phyloP scores from a whole-genome alignment of 2,113 vertebrate genomes.

The Gymnarchus niloticus region DNA sequence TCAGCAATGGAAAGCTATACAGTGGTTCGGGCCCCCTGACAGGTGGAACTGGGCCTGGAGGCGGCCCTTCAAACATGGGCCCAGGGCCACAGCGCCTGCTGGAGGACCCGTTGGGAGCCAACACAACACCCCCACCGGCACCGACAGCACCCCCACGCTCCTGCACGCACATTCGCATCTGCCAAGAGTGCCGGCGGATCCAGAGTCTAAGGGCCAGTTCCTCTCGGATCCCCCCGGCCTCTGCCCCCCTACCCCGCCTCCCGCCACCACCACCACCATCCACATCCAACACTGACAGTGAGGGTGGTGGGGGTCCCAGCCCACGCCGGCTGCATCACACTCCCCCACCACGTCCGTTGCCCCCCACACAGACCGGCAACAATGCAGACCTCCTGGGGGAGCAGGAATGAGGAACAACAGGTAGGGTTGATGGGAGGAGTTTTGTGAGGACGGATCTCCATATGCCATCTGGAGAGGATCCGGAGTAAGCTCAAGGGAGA shows the following conservation, averaged over 20 bases:
- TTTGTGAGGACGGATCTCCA: constrained; percentile 35
- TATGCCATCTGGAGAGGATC: not conserved
- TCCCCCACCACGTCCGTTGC: constrained; percentile 64
- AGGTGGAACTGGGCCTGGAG: constrained; percentile 49
- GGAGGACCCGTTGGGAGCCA: constrained; percentile 69
- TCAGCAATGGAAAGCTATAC: constrained; percentile 83
- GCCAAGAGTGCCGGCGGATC: constrained; percentile 83
- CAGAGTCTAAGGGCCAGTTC: constrained; percentile 71
- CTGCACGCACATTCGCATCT: constrained; percentile 66
- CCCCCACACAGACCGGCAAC: constrained; percentile 77
- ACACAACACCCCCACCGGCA: constrained; percentile 31
- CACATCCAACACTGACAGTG: constrained; percentile 43
- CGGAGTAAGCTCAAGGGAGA: constrained; percentile 18
- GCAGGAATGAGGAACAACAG: constrained; percentile 50
- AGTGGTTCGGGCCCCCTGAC: constrained; percentile 64
- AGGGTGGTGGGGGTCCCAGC: constrained; percentile 68
- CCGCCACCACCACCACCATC: constrained; percentile 47
- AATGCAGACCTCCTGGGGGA: constrained; percentile 58
- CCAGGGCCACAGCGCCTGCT: constrained; percentile 77
- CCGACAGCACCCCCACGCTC: constrained; percentile 44
- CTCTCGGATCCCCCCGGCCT: constrained; percentile 48
- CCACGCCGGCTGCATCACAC: constrained; percentile 71
- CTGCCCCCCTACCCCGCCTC: constrained; percentile 52
- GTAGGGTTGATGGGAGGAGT: not conserved
- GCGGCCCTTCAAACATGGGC: constrained; percentile 54